These are phyloP conservation scores for Eleginops maclovinus DNA, from an alignment of 2,113 vertebrate genomes.

Conservation along the genomic window DNA sequence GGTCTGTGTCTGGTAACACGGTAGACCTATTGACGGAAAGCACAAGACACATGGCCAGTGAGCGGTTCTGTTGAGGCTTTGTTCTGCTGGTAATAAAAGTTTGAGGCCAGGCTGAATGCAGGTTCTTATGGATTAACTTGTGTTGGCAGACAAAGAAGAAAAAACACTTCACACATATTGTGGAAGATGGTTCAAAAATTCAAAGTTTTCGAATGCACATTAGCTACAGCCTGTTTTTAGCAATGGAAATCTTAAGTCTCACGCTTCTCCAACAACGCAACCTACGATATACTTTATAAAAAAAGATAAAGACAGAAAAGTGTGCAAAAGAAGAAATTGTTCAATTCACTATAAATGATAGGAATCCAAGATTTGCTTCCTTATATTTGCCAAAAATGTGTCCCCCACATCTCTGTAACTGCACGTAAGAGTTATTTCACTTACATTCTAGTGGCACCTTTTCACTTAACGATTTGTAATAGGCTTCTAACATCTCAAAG, in stretches of 20 bases:
- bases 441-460: constrained; percentile 94
- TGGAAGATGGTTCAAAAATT: not conserved
- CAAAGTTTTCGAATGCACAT: too few relatives aligned
- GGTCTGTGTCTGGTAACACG: constrained; percentile 92
- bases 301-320: too few relatives aligned
- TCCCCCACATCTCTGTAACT: not conserved
- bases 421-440: constrained; percentile 67
- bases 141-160: not conserved
- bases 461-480: constrained; percentile 93
- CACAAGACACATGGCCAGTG: not conserved
- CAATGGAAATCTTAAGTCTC: too few relatives aligned
- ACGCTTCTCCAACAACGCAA: too few relatives aligned
- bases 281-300: too few relatives aligned
- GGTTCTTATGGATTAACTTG: not conserved
- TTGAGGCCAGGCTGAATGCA: not conserved
- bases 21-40: constrained; percentile 85
- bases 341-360: too few relatives aligned
- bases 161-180: not conserved
- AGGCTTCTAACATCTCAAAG: constrained; percentile 92
- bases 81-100: not conserved
- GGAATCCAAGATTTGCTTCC: too few relatives aligned
- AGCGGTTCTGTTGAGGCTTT: not conserved
- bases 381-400: not conserved
- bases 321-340: too few relatives aligned
- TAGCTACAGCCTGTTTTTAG: too few relatives aligned